Evolutionary conservation across 2,888 invertebrate genomes (phyloP).

Genomic region (Nomada fabriciana): DNA sequence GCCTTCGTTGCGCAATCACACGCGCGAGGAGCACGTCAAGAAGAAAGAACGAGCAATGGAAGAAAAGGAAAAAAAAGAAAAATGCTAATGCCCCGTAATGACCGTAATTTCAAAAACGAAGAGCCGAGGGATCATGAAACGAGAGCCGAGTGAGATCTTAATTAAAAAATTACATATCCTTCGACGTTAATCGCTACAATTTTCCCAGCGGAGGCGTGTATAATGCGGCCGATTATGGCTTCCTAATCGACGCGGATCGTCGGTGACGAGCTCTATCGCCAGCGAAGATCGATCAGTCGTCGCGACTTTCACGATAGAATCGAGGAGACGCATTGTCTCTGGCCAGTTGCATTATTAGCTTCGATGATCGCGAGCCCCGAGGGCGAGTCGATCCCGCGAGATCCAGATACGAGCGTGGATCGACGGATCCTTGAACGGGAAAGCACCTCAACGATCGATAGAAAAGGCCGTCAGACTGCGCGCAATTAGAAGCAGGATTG

Average conservation of each 20-base stretch:
- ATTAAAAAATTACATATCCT: conserved; percentile 70
- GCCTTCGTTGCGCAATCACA: conserved; percentile 29
- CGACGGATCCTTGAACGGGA: conserved; percentile 63
- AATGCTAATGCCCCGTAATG: conserved; percentile 46
- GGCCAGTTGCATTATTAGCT: conserved; percentile 54
- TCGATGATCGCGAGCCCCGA: conserved; percentile 63
- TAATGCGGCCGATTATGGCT: conserved; percentile 63
- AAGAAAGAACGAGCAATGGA: background rate
- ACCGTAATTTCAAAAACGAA: conserved; percentile 45
- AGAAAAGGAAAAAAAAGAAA: background rate
- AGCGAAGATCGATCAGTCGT: conserved; percentile 59
- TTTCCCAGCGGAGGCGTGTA: conserved; percentile 60
- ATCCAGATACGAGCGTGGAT: conserved; percentile 53
- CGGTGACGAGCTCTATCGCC: conserved; percentile 52
- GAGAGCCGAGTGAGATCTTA: conserved; percentile 45
- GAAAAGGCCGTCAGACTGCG: conserved; percentile 63
- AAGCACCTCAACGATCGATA: conserved; percentile 68
- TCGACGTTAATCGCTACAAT: conserved; percentile 69
- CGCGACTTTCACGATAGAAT: conserved; percentile 50
- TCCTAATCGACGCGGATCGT: conserved; percentile 59
- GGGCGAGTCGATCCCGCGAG: conserved; percentile 45
- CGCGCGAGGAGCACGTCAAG: background rate
- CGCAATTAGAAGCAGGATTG: conserved; percentile 67
- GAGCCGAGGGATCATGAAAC: conserved; percentile 1
- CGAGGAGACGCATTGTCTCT: conserved; percentile 68